Base-by-base conservation (phyloP, 2,888 invertebrate species). In the Congeria kusceri region DNA sequence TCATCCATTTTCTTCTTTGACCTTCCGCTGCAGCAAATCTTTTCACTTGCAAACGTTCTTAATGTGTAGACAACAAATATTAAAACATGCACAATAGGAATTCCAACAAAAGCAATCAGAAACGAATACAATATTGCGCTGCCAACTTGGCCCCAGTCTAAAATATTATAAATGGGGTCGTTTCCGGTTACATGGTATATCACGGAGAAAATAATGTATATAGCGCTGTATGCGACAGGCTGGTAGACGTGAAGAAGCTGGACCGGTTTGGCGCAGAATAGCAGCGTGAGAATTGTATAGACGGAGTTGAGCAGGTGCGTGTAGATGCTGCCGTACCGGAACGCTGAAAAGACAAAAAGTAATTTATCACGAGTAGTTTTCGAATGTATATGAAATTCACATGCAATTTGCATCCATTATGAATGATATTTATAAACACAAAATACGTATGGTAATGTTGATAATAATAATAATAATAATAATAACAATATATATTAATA, bases 261-360 rank as follows among this genome's bases (percentile, higher is more conserved):
- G n/a, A 82, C 59, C 9, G 87, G 86, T 28, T 83, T 86, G 29
- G 82, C 85, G 58, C 70, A 77, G 56, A 85, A 58, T 0, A 72
- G 7, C 5, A 87, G 13, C 47, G 72, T 77, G 25, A 80, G 23
- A 5, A 86, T 1, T 4, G 79, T 80, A 62, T 84, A 85, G 11
- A 86, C 73, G 15, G 83, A 74, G 71, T 84, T 87, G 3, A 86
- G 64, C 0, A 85, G 80, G 53, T 87, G 87, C 25, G 70, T 86
- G 66, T 86, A 77, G 56, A 86, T 66, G 61, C 86, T 86, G 1
- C 65, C 63, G 49, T 82, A 77, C 11, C 47, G 28, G 18, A 63
- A 61, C 23, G 53, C 86, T 86, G 82, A 44, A 79, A 77, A 25
- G 15, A 1, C 9, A 39, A 39, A 3, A 7, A 7, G 7, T 27